phyloP scores from a whole-genome alignment of 2,113 vertebrate species.

The Rattus rattus region DNA sequence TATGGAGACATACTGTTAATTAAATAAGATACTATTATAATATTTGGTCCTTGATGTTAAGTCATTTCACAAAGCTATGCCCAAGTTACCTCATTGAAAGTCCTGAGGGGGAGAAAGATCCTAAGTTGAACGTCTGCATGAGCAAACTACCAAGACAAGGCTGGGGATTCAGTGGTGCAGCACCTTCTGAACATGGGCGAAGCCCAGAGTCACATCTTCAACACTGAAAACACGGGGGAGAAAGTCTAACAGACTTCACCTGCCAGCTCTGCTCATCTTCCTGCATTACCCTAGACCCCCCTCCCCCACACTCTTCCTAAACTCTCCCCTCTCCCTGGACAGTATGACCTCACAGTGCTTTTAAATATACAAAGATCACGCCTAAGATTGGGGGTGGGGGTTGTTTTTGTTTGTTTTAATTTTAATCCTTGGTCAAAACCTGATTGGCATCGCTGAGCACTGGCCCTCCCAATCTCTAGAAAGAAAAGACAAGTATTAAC shows the following conservation, averaged over 20 bases:
- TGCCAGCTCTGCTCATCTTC: background rate
- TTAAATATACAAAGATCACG: background rate
- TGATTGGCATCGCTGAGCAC: background rate
- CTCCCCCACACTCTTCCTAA: background rate
- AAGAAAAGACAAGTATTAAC: background rate
- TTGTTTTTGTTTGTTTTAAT: background rate
- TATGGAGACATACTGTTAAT: background rate
- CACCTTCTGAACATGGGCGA: background rate
- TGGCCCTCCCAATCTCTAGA: background rate
- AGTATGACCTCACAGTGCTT: background rate
- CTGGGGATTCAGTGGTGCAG: background rate
- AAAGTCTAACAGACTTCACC: too few relatives aligned
- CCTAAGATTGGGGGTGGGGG: background rate
- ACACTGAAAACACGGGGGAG: background rate
- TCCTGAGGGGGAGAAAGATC: background rate
- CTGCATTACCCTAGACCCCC: background rate
- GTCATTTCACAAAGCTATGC: background rate
- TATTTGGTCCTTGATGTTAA: background rate
- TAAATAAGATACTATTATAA: slow-evolving; percentile 28
- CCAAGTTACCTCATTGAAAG: slow-evolving; percentile 6
- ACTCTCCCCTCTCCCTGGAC: background rate
- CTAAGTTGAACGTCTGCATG: background rate
- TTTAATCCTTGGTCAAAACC: background rate
- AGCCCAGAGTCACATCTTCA: background rate
- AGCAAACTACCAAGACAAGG: background rate